A percentile compares a stretch with the other conserved stretches of the same genome.
Conservation (phyloP, 1,140 invertebrate species). For the Microplitis demolitor region DNA sequence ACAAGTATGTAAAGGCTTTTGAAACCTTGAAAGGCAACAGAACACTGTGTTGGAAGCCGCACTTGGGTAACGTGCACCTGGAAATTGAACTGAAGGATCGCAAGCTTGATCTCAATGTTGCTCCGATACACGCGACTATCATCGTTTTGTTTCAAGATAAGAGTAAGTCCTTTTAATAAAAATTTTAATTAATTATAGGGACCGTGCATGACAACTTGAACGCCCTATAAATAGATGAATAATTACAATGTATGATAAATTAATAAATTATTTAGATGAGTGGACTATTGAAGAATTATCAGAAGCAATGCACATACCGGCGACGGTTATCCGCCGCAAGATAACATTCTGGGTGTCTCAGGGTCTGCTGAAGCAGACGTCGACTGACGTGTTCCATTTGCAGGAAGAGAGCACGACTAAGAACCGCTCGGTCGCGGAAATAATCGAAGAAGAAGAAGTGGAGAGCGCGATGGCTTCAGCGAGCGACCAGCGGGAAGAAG, state of each 20-base stretch:
- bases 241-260: no score
- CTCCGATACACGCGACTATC: constrained; percentile 92
- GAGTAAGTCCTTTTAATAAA: constrained; percentile 59
- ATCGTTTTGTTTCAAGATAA: constrained; percentile 94
- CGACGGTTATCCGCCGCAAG: constrained; percentile 80
- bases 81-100: constrained; percentile 88
- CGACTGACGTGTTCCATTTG: constrained; percentile 76
- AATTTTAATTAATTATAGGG: constrained; percentile 30
- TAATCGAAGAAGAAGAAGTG: constrained; percentile 87
- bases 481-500: constrained; percentile 90
- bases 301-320: constrained; percentile 81
- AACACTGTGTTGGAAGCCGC: constrained; percentile 92
- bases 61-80: constrained; percentile 89
- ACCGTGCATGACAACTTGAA: constrained; percentile 9
- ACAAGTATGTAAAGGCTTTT: constrained; percentile 89
- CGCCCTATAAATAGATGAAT: no score
- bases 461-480: constrained; percentile 93
- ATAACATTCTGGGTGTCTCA: constrained; percentile 91
- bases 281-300: constrained; percentile 87
- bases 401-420: constrained; percentile 73
- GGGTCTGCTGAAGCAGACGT: constrained; percentile 79
- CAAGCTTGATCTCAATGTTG: constrained; percentile 82
- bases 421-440: constrained; percentile 62
- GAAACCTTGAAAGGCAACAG: constrained; percentile 93
- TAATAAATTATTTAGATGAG: constrained; percentile 61